These are phyloP conservation scores for Seira musarum DNA, from an alignment of 2,888 invertebrate species.

Conservation along the genomic window DNA sequence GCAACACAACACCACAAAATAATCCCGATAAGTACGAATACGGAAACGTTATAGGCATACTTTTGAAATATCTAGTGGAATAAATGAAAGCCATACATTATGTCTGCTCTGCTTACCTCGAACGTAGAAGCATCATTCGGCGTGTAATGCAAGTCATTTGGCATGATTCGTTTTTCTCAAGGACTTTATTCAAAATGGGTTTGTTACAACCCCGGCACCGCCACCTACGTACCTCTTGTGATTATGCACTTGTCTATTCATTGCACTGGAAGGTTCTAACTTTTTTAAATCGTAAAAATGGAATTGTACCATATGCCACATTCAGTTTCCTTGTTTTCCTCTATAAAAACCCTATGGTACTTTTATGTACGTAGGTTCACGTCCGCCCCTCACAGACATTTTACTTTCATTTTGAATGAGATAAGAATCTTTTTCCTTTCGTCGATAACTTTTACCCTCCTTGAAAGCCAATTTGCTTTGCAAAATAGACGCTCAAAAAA, in stretches of 20 bases:
- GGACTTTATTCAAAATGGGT: constrained; percentile 10
- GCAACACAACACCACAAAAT: not conserved
- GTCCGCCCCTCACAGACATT: not conserved
- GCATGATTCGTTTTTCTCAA: constrained; percentile 40
- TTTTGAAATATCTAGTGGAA: not conserved
- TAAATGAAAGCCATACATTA: not conserved
- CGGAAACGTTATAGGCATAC: not conserved
- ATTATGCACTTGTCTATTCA: not conserved
- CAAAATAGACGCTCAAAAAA: not conserved
- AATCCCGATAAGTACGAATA: not conserved
- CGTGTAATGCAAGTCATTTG: constrained; percentile 10
- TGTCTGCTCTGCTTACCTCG: not conserved
- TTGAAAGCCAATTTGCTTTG: not conserved
- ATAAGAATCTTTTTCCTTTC: not conserved
- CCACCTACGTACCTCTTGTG: not conserved
- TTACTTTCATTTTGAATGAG: not conserved
- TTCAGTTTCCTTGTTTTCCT: not conserved
- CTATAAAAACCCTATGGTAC: not conserved
- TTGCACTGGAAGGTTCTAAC: no score
- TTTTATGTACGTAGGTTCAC: not conserved
- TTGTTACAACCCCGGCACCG: not conserved
- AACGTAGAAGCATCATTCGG: not conserved
- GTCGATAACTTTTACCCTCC: not conserved
- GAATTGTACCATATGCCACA: not conserved
- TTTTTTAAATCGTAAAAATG: not conserved